A percentile compares a stretch with the other conserved stretches of the same genome.
phyloP scores from a whole-genome alignment of 2,113 vertebrate species.

The Nesogale talazaci region DNA sequence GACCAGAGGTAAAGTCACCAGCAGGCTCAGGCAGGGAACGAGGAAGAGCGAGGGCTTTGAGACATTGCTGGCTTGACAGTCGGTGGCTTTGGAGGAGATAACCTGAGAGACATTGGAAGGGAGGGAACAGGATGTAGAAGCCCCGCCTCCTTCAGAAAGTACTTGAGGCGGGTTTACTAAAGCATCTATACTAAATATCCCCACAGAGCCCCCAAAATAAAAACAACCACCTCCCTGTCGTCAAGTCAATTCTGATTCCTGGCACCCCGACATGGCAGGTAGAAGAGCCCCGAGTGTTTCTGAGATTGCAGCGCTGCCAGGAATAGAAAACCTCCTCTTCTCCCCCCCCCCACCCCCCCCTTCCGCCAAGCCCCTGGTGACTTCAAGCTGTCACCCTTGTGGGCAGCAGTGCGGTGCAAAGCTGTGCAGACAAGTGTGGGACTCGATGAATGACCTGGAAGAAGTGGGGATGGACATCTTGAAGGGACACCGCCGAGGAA shows the following conservation, averaged over 20 bases:
- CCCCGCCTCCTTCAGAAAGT: not conserved
- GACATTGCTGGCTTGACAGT: not conserved
- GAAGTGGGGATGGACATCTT: not conserved
- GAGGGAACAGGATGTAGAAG: not conserved
- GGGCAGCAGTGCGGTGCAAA: no score
- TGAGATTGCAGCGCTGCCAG: no score
- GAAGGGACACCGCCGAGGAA: not conserved
- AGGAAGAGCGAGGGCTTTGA: not conserved
- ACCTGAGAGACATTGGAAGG: not conserved
- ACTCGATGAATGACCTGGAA: not conserved
- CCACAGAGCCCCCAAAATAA: no score
- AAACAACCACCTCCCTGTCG: no score
- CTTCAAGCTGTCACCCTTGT: no score
- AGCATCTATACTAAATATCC: not conserved
- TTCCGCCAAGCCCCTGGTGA: no score
- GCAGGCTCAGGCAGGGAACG: not conserved
- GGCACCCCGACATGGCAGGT: not conserved
- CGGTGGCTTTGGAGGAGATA: slow-evolving; percentile 4
- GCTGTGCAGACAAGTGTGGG: not conserved
- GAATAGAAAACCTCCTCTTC: no score
- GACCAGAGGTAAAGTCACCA: not conserved
- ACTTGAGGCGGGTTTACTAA: not conserved
- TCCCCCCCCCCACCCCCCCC: no score
- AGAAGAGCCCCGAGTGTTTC: not conserved
- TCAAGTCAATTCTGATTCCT: no score